Base-by-base conservation (phyloP, 2,888 invertebrate species). In the Hypsopygia costalis region DNA sequence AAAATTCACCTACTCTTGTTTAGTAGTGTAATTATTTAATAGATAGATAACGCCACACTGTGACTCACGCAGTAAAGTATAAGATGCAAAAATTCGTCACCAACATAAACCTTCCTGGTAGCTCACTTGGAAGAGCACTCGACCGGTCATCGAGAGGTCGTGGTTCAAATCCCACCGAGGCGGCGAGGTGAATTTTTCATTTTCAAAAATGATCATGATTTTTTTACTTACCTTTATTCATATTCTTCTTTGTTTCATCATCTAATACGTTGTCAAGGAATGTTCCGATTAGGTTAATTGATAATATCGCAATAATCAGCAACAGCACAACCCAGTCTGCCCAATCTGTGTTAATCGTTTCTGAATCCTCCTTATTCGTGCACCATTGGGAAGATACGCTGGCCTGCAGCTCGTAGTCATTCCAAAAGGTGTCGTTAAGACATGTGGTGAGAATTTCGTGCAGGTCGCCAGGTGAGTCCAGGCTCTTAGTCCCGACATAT, bases 381-480 rank as follows among this genome's bases (percentile, higher is more conserved):
- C 20, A 63, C 36, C 5, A 43, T 25, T 6, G 48, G 2, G 16
- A 16, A 16, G 16, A 21, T 0, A 62, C 10, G 6, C 48, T 47
- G 2, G 55, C 52, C 29, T 57, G 48, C n/a, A 69, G 20, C 1
- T 47, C 49, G 29, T 59, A 60, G 6, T 55, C 34, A 3, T 27
- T 11, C 8, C 4, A 35, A n/a, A 35, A 43, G 1, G 77, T 69
- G 40, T 70, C 46, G 39, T 88, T 86, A 0, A 80, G 48, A 70
- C 86, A 86, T 69, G 34, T 62, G 51, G 65, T 79, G 68, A 86
- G 76, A 70, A 51, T 49, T 16, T 11, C n/a, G 8, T 42, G 48
- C 58, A 70, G 61, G 60, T 57, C 70, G 51, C 32, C 31, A 39
- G 60, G 54, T 39, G 28, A 47, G 49, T 59, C 59, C 34, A 45